These are phyloP conservation scores for Melieria crassipennis DNA, from an alignment of 2,888 invertebrate genomes.

Conservation along the genomic window DNA sequence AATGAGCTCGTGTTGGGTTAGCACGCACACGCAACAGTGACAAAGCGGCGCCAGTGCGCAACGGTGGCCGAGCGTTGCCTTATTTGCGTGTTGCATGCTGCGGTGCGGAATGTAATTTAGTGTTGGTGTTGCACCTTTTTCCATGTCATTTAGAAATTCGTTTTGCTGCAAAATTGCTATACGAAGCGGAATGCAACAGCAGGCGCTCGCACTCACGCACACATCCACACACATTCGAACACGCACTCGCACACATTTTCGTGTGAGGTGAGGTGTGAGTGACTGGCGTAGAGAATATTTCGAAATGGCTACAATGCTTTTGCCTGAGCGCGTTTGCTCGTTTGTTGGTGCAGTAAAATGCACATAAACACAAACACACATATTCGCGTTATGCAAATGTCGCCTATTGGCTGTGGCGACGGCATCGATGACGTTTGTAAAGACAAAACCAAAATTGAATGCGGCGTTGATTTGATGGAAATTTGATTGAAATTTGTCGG, in stretches of 20 bases:
- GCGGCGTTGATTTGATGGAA: constrained; percentile 47
- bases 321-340: neutral
- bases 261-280: neutral
- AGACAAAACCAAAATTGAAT: constrained; percentile 46
- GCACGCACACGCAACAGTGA: constrained; percentile 14
- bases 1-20: constrained; percentile 35
- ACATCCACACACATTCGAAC: neutral
- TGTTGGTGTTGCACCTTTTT: constrained; percentile 31
- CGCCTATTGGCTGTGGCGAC: neutral
- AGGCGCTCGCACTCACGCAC: neutral
- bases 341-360: neutral
- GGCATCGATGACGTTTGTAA: constrained; percentile 17
- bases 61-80: neutral
- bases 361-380: no score
- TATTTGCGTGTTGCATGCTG: constrained; percentile 10
- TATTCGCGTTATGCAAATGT: neutral
- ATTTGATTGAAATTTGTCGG: constrained; percentile 46
- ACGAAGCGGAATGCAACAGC: neutral
- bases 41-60: no score
- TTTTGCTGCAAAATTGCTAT: constrained; percentile 15
- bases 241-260: neutral
- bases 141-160: constrained; percentile 30
- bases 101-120: constrained; percentile 38
- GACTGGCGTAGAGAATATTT: neutral
- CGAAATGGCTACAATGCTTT: constrained; percentile 10